Conservation (phyloP, 92 coral and sea anemone genomes). For the Actinernus sp. region DNA sequence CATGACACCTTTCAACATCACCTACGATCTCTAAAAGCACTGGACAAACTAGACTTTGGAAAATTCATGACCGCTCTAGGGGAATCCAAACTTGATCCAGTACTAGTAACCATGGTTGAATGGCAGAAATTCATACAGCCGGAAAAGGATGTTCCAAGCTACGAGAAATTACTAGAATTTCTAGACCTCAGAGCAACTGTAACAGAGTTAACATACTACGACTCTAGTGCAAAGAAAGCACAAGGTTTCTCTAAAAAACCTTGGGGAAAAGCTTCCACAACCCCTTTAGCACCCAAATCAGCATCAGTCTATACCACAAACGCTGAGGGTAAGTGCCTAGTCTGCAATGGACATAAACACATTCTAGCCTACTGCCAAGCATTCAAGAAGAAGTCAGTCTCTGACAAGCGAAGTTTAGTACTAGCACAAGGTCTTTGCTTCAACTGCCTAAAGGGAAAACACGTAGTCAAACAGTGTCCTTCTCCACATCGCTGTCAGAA, state of each 20-base stretch:
- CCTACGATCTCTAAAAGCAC: conserved; percentile 26
- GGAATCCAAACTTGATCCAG: conserved; percentile 29
- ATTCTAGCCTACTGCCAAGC: conserved; percentile 31
- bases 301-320: conserved; percentile 22
- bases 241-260: background rate
- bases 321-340: conserved; percentile 19
- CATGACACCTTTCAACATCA: conserved; percentile 48
- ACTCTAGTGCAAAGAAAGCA: conserved; percentile 12
- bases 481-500: conserved; percentile 29
- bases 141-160: conserved; percentile 24
- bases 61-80: conserved; percentile 35
- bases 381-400: conserved; percentile 34
- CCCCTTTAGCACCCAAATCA: background rate
- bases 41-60: conserved; percentile 1
- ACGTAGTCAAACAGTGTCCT: conserved; percentile 39
- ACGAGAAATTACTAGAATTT: conserved; percentile 41
- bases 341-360: conserved; percentile 32
- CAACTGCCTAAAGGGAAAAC: conserved; percentile 41
- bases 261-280: background rate
- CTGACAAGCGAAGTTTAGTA: conserved; percentile 20
- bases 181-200: conserved; percentile 49
- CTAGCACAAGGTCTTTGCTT: conserved; percentile 26
- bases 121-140: conserved; percentile 62
- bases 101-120: conserved; percentile 44
- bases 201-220: conserved; percentile 33